phyloP scores from a whole-genome alignment of 2,797 vertebrate species.

The Aldrovandia affinis region DNA sequence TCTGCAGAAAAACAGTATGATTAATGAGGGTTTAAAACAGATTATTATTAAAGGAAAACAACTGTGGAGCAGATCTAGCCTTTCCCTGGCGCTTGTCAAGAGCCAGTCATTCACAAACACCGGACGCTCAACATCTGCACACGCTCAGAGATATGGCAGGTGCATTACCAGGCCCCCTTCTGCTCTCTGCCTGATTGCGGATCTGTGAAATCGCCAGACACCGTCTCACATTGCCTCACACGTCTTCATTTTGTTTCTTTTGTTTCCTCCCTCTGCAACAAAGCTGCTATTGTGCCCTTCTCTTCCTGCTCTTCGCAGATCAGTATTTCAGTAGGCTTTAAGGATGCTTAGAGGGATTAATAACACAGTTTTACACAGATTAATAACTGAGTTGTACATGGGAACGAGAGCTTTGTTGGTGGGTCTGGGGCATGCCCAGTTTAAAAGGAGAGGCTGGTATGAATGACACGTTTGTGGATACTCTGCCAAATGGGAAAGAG shows the following conservation, averaged over 20 bases:
- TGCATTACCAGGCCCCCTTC: constrained; percentile 41
- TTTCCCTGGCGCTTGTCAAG: background rate
- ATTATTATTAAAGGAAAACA: constrained; percentile 30
- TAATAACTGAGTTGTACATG: constrained; percentile 34
- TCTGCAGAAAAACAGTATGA: constrained; percentile 16
- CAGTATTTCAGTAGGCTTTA: constrained; percentile 44
- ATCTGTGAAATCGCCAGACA: constrained; percentile 46
- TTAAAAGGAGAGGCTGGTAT: background rate
- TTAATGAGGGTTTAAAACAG: constrained; percentile 22
- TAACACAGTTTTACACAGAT: constrained; percentile 31
- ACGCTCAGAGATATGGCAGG: constrained; percentile 25
- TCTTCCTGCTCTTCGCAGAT: constrained; percentile 54
- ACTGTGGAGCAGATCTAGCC: constrained; percentile 21
- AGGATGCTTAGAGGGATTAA: constrained; percentile 46
- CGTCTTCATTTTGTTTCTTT: constrained; percentile 50
- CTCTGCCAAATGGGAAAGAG: background rate
- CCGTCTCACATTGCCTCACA: constrained; percentile 47
- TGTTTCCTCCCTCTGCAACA: constrained; percentile 48
- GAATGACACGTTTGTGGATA: background rate
- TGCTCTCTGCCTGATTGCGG: background rate
- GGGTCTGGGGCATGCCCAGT: too few relatives aligned
- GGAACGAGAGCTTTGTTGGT: background rate
- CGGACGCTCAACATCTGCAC: constrained; percentile 37
- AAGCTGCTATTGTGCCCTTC: constrained; percentile 58
- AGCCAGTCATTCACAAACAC: constrained; percentile 30